Evolutionary conservation across 1,140 invertebrate species (phyloP).

Genomic region (Drosophila cardini): DNA sequence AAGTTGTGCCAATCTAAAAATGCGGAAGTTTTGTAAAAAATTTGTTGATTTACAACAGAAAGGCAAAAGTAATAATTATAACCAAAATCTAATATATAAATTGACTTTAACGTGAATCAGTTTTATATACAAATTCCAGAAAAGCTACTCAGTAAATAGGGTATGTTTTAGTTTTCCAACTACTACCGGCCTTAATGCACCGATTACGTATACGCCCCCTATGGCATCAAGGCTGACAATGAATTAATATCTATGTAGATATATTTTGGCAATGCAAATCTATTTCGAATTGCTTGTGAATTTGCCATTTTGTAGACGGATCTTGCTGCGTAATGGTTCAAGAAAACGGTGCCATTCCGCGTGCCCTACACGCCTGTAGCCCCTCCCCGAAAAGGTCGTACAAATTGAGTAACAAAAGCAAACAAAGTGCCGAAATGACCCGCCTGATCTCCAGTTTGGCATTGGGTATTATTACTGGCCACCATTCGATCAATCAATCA

Average conservation of each 20-base stretch:
- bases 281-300: slow-evolving; percentile 34
- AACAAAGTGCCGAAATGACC: slow-evolving; percentile 46
- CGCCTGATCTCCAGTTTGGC: slow-evolving; percentile 39
- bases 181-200: neutral
- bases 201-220: slow-evolving; percentile 66
- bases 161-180: neutral
- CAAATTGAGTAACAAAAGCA: slow-evolving; percentile 45
- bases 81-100: too few species aligned
- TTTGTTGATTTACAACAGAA: too few species aligned
- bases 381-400: neutral
- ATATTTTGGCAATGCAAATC: slow-evolving; percentile 18
- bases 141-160: neutral
- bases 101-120: too few species aligned
- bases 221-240: slow-evolving; percentile 58
- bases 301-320: slow-evolving; percentile 22
- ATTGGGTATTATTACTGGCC: slow-evolving; percentile 25
- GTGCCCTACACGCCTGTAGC: neutral
- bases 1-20: too few species aligned
- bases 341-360: slow-evolving; percentile 25
- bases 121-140: too few species aligned
- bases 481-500: slow-evolving; percentile 60
- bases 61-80: too few species aligned
- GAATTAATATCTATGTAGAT: slow-evolving; percentile 19
- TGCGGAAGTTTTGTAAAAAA: too few species aligned
- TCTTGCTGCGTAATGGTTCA: slow-evolving; percentile 29